Percentiles rank a stretch among this genome's conserved stretches.
Conservation (phyloP, 2,113 vertebrate genomes). For the Sorex araneus region DNA sequence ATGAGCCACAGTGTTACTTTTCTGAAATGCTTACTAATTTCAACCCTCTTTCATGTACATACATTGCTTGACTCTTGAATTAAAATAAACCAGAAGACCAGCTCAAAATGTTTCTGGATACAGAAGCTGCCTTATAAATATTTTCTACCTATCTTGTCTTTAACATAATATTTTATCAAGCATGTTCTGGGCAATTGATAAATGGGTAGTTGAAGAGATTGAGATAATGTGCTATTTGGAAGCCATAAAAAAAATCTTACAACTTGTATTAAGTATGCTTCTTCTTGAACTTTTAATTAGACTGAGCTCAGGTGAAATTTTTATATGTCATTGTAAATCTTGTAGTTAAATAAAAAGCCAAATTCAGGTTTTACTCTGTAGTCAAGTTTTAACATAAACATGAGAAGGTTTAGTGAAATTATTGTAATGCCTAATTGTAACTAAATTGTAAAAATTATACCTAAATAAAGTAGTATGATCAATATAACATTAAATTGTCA, state of each 20-base stretch:
- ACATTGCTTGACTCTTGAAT: background rate
- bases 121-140: background rate
- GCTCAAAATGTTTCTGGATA: background rate
- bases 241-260: background rate
- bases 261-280: slow-evolving; percentile 31
- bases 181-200: background rate
- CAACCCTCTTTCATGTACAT: background rate
- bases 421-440: slow-evolving; percentile 30
- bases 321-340: slow-evolving; percentile 34
- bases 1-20: fast-evolving
- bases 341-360: slow-evolving; percentile 53
- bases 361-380: background rate
- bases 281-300: background rate
- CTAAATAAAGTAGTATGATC: slow-evolving; percentile 47
- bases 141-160: no score
- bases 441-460: slow-evolving; percentile 70
- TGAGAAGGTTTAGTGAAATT: slow-evolving; percentile 48
- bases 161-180: background rate
- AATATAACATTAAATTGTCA: slow-evolving; percentile 48
- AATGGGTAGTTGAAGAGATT: background rate
- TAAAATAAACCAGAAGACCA: background rate
- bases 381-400: slow-evolving; percentile 33
- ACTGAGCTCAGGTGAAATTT: slow-evolving; percentile 18
- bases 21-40: background rate
- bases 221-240: slow-evolving; percentile 50